These are phyloP conservation scores for Dendrocopos noguchii DNA, from an alignment of 2,113 vertebrate species.

Conservation along the genomic window DNA sequence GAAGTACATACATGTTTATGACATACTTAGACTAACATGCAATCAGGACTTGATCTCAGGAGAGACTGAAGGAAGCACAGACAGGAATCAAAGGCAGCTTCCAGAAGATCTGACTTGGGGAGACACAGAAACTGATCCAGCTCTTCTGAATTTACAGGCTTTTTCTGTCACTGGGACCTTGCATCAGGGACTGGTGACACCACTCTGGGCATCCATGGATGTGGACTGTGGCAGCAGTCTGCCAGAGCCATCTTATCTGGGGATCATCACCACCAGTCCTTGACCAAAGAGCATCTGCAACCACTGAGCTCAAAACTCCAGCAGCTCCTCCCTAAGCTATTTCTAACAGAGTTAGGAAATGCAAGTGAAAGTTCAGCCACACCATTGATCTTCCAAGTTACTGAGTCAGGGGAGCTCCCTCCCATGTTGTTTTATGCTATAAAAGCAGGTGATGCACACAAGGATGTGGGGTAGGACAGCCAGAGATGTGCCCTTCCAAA, in stretches of 20 bases:
- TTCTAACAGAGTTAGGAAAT: neutral
- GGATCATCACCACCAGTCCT: fast-evolving
- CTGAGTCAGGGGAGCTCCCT: slow-evolving; percentile 41
- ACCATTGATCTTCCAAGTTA: neutral
- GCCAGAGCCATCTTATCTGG: neutral
- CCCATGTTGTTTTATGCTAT: neutral
- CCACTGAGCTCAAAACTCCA: neutral
- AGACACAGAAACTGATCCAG: neutral
- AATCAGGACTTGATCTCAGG: neutral
- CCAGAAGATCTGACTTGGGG: neutral
- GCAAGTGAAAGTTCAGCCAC: slow-evolving; percentile 38
- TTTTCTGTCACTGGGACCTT: neutral
- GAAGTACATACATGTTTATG: neutral
- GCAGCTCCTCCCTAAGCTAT: neutral
- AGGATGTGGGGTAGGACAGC: neutral
- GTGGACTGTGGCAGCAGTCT: neutral
- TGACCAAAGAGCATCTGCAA: neutral
- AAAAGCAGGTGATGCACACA: neutral
- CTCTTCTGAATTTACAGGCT: neutral
- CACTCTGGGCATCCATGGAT: neutral
- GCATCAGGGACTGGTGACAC: neutral
- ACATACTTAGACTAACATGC: neutral
- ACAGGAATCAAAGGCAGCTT: neutral
- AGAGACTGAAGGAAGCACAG: neutral
- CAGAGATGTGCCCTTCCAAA: neutral